Evolutionary conservation across 2,797 vertebrate genomes (phyloP), one percentile per base, ranked within the genome.

Genomic region (Mus caroli): DNA sequence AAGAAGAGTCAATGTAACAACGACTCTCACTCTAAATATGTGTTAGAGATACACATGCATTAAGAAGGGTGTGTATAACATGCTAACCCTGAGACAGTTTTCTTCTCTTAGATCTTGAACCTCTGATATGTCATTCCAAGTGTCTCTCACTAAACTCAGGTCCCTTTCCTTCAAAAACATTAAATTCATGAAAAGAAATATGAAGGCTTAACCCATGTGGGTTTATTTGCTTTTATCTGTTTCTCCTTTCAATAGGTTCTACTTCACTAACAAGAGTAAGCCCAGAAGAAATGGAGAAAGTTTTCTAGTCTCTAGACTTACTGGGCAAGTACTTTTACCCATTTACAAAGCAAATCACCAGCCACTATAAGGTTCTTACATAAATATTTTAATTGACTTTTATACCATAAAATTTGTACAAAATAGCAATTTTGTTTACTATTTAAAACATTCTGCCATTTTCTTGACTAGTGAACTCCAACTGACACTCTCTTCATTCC

Each of bases 311-410:
- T 54, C 50, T 20, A 79, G 31, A 10, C 7, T 79, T 79, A 17
- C 50, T n/a, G 6, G 9, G 9, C 50, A 79, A 79, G 77, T 54
- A 50, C 50, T 79, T 79, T 79, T 52, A 79, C 4, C 17, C 50
- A 19, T 34, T 28, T 17, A 11, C 31, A n/a, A 79, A 34, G 31
- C 43, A 77, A 77, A 50, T 79, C 19, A n/a, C 46, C 34, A 79
- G 15, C 50, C 77, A 17, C 2, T 46, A 9, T 22, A 10, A 43
- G 12, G 76, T 80, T 89, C 58, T 82, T 46, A 82, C 7, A 31
- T n/a, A 92, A 78, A 22, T 83, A 67, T 67, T 89, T 91, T 76
- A 56, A 26, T 56, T 71, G 34, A n/a, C 62, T 91, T 89, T 56
- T 60, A 79, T 62, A 76, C 11, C 14, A 80, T 15, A 4, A 60